Evolutionary conservation across 1,140 invertebrate genomes (phyloP).

Genomic region (Goniozus legneri): DNA sequence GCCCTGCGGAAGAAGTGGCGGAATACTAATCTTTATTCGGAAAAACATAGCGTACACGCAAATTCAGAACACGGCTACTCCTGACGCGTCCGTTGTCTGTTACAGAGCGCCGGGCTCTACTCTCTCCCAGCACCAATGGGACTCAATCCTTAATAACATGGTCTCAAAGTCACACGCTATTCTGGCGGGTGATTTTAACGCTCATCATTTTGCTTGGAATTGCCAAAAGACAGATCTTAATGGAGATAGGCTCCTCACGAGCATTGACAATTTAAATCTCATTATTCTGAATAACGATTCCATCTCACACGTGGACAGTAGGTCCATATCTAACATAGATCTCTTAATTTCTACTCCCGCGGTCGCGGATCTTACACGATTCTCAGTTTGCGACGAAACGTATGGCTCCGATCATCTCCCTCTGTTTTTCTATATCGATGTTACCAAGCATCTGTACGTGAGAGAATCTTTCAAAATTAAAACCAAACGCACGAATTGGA

Average conservation of each 20-base stretch:
- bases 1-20: not conserved
- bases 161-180: not conserved
- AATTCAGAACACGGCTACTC: not conserved
- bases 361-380: not conserved
- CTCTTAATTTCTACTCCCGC: not conserved
- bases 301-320: not conserved
- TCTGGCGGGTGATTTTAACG: constrained; percentile 13
- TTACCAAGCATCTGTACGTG: not conserved
- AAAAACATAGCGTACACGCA: constrained; percentile 2
- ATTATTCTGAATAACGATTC: not conserved
- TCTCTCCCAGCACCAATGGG: constrained; percentile 1
- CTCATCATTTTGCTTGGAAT: constrained; percentile 7
- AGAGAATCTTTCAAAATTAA: not conserved
- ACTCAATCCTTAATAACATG: constrained; percentile 1
- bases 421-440: not conserved
- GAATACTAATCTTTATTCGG: constrained; percentile 5
- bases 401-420: not conserved
- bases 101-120: constrained; percentile 5
- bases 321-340: not conserved
- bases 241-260: not conserved
- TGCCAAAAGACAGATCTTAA: constrained; percentile 6
- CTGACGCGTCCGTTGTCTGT: not conserved
- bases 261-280: not conserved
- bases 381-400: not conserved
- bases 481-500: not conserved